Evolutionary conservation across 2,113 vertebrate genomes (phyloP).

Genomic region (Vulpes vulpes): DNA sequence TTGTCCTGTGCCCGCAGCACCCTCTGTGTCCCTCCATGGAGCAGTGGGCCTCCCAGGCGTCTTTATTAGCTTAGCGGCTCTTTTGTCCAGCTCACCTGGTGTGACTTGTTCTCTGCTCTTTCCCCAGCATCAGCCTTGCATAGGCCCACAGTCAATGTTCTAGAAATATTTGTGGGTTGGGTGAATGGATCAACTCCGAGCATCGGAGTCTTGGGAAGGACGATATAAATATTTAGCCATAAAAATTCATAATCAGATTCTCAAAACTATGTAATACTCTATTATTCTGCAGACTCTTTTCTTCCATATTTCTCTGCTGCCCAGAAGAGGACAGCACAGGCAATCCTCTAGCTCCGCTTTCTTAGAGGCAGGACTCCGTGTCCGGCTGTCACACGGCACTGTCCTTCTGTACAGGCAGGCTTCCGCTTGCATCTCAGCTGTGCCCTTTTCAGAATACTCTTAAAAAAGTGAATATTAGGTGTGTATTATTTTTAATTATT

Average conservation of each 20-base stretch:
- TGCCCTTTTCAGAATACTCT: conserved; percentile 41
- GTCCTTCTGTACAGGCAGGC: not conserved
- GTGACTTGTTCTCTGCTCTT: not conserved
- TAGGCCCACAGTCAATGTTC: not conserved
- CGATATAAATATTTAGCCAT: not conserved
- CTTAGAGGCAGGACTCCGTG: not conserved
- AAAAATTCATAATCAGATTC: not conserved
- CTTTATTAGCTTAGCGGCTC: fast-evolving
- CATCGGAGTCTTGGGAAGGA: not conserved
- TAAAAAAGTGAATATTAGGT: conserved; percentile 75
- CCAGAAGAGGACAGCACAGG: not conserved
- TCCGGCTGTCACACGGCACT: fast-evolving
- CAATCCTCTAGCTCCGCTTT: not conserved
- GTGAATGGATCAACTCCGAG: not conserved
- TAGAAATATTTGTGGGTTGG: not conserved
- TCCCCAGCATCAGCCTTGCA: not conserved
- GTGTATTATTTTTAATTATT: conserved; percentile 83
- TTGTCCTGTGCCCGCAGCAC: no score
- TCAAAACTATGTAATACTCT: not conserved
- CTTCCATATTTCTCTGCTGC: not conserved
- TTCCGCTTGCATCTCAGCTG: not conserved
- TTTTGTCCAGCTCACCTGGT: not conserved
- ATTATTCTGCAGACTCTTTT: not conserved
- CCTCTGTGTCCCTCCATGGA: not conserved
- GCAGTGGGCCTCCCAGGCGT: fast-evolving